These are phyloP conservation scores for Sinocyclocheilus maitianheensis DNA, from an alignment of 2,113 vertebrate genomes.

Conservation along the genomic window DNA sequence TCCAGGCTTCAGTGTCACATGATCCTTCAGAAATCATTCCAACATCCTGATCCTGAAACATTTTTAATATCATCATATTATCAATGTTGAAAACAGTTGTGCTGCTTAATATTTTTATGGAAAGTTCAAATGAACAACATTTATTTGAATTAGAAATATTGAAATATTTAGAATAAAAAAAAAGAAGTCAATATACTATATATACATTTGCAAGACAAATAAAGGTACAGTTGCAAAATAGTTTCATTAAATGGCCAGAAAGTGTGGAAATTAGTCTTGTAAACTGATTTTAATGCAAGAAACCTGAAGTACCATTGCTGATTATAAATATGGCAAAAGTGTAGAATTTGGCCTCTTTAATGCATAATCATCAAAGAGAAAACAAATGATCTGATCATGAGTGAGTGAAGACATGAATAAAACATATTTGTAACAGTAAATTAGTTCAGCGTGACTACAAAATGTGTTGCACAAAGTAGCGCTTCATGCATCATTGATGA, in stretches of 20 bases:
- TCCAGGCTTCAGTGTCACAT: background rate
- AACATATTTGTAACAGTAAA: slow-evolving; percentile 14
- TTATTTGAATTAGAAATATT: background rate
- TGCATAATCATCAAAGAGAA: background rate
- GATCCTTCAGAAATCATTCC: background rate
- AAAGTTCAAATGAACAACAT: background rate
- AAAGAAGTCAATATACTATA: too few relatives aligned
- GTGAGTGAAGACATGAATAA: slow-evolving; percentile 12
- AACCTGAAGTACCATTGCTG: background rate
- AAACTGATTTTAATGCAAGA: slow-evolving; percentile 1
- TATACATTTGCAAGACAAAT: background rate
- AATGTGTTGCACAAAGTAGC: slow-evolving; percentile 4
- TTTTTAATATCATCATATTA: background rate
- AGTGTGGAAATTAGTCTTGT: background rate
- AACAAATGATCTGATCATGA: background rate
- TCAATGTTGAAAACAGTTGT: background rate
- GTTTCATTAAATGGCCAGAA: background rate
- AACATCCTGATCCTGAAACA: background rate
- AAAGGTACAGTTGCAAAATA: background rate
- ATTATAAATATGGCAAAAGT: background rate
- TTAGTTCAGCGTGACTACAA: background rate
- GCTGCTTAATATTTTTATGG: background rate
- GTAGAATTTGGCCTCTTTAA: background rate
- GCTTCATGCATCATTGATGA: slow-evolving; percentile 7
- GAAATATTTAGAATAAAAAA: background rate